These are phyloP conservation scores for Capitulum mitella DNA, from an alignment of 2,888 invertebrate genomes.

Conservation along the genomic window DNA sequence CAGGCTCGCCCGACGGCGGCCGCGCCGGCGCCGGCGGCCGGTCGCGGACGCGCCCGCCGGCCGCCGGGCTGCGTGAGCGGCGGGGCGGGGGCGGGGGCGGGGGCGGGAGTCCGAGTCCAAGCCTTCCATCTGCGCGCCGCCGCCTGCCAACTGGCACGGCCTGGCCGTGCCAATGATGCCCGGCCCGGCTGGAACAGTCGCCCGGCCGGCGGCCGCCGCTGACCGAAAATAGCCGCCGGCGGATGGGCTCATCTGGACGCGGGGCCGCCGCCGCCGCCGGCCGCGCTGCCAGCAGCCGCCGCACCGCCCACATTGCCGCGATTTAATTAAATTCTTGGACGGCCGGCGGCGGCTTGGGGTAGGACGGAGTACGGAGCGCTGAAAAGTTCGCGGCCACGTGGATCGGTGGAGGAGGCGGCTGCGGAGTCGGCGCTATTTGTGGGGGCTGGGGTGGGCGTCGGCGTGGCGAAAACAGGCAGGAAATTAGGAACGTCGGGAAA, in stretches of 20 bases:
- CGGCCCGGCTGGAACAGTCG: neutral
- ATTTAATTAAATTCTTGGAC: constrained; percentile 19
- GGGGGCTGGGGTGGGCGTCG: too few relatives aligned
- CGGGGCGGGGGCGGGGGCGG: neutral
- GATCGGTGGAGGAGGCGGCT: too few relatives aligned
- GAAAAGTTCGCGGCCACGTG: neutral
- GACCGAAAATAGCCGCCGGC: constrained; percentile 10
- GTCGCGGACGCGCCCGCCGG: neutral
- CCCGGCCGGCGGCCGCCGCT: neutral
- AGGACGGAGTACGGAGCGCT: neutral
- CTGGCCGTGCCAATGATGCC: neutral
- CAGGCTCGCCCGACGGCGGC: neutral
- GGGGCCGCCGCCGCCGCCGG: neutral
- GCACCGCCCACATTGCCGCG: neutral
- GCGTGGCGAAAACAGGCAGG: too few relatives aligned
- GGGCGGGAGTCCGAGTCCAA: neutral
- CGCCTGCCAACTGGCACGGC: neutral
- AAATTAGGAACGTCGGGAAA: too few relatives aligned
- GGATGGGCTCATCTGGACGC: neutral
- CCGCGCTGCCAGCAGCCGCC: neutral
- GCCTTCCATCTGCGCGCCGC: neutral
- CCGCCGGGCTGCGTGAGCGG: neutral
- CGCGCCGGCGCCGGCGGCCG: neutral
- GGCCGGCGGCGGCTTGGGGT: neutral
- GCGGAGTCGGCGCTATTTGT: too few relatives aligned